A percentile compares a stretch with the other conserved stretches of the same genome.
phyloP scores from a whole-genome alignment of 2,113 vertebrate species.

The Erythrolamprus reginae region DNA sequence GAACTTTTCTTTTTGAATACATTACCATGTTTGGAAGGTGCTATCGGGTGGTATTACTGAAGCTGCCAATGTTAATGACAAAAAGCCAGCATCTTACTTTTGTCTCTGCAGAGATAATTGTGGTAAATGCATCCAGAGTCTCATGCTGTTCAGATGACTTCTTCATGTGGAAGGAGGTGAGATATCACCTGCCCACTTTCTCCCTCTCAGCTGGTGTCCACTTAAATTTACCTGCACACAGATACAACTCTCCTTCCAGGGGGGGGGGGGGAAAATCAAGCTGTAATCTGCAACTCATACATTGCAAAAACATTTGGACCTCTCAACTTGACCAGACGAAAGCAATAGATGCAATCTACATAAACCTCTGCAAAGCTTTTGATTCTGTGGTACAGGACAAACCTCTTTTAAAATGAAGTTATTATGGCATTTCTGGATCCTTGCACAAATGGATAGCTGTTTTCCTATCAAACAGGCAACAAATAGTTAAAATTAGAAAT shows the following conservation, averaged over 20 bases:
- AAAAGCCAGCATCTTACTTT: neutral
- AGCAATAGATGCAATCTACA: too few species aligned
- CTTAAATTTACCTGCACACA: neutral
- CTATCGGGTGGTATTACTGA: neutral
- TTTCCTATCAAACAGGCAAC: too few species aligned
- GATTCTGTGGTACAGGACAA: too few species aligned
- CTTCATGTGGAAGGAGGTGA: neutral
- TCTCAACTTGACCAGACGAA: too few species aligned
- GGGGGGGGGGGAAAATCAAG: too few species aligned
- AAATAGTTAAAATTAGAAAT: too few species aligned
- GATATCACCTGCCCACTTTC: neutral
- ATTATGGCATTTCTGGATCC: too few species aligned
- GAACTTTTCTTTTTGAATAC: conserved; percentile 18
- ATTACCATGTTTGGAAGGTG: neutral
- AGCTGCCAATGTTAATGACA: neutral
- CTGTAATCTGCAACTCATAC: too few species aligned
- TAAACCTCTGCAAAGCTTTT: too few species aligned
- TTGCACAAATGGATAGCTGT: too few species aligned
- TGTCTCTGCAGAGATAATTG: neutral
- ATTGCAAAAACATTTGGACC: too few species aligned
- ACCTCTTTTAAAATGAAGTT: too few species aligned
- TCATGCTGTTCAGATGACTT: neutral
- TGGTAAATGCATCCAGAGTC: neutral
- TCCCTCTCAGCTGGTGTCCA: neutral
- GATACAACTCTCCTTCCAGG: neutral